Evolutionary conservation across 2,888 invertebrate species (phyloP), one percentile per base, ranked within the genome.

Genomic region (Andrena bucephala): DNA sequence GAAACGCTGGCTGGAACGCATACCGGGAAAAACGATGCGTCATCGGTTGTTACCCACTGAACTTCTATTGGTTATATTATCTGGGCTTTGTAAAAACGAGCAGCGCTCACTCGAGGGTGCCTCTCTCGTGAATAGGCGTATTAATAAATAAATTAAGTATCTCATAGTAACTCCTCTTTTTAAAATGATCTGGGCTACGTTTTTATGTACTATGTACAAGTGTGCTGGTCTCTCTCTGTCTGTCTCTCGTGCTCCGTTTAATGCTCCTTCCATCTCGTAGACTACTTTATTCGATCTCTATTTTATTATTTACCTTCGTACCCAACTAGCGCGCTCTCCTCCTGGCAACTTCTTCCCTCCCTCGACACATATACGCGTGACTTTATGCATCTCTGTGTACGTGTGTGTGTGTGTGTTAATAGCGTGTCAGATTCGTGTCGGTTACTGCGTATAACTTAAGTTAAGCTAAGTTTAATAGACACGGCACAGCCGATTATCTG

Each of bases 391-490:
- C 67, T 68, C 69, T 84, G 65, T 85, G 79, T 88, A 42, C 59
- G 73, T 75, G 66, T 42, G 42, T 68, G 13, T 29, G 52, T 75
- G 36, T 54, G 33, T 77, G 66, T 84, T 42, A 31, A 33, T 63
- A 20, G 33, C 57, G 79, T 77, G 79, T 80, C 72, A 76, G 60
- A 81, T n/a, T 71, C 63, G 71, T 65, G 68, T 76, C 60, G 59
- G 68, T 79, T 81, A 86, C 78, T 85, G 86, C 75, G 80, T 88
- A 87, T 86, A 86, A 90, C 87, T 90, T 85, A 89, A 86, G 88
- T 85, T 91, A 90, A 88, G 83, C 85, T 91, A 91, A 84, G 77
- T 89, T 86, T 84, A 81, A 78, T 84, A 84, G 85, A 86, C 84
- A 85, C 80, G 82, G 77, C 80, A 81, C 77, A 57, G 79, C 57